These are phyloP conservation scores for Muscidifurax raptorellus DNA, from an alignment of 1,140 invertebrate genomes.

Conservation along the genomic window DNA sequence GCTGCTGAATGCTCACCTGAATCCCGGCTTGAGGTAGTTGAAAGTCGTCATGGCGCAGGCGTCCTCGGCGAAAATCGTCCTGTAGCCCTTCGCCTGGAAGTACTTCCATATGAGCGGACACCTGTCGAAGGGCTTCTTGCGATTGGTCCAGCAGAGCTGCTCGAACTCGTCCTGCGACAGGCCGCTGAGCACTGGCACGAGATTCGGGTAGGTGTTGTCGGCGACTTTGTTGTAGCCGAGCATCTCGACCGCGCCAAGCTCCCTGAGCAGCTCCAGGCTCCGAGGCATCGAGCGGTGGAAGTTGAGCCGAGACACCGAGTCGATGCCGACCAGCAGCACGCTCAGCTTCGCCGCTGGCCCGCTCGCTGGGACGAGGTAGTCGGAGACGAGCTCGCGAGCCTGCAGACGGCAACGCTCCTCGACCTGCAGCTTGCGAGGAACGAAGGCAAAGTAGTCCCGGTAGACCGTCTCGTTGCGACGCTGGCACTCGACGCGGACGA, in stretches of 20 bases:
- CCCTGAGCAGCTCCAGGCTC: slow-evolving; percentile 79
- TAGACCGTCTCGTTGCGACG: slow-evolving; percentile 75
- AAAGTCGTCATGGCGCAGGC: slow-evolving; percentile 77
- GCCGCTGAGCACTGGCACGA: slow-evolving; percentile 84
- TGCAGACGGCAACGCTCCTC: slow-evolving; percentile 58
- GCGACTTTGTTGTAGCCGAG: slow-evolving; percentile 89
- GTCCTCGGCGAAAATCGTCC: slow-evolving; percentile 78
- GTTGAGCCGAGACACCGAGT: slow-evolving; percentile 90
- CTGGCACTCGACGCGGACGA: slow-evolving; percentile 79
- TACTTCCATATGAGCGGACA: slow-evolving; percentile 78
- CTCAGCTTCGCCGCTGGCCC: slow-evolving; percentile 69
- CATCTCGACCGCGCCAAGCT: slow-evolving; percentile 81
- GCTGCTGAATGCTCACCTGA: slow-evolving; percentile 66
- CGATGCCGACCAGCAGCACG: slow-evolving; percentile 89
- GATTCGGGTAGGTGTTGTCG: slow-evolving; percentile 90
- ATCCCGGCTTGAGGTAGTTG: slow-evolving; percentile 78
- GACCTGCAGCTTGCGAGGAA: slow-evolving; percentile 73
- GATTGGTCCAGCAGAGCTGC: slow-evolving; percentile 77
- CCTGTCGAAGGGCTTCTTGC: slow-evolving; percentile 77
- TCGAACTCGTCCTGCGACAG: slow-evolving; percentile 78
- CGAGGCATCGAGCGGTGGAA: slow-evolving; percentile 88
- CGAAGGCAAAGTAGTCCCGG: slow-evolving; percentile 83
- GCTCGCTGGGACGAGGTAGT: background rate
- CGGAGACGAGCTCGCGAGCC: background rate
- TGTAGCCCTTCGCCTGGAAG: slow-evolving; percentile 74